These are phyloP conservation scores for Agonopterix subpropinquella DNA, from an alignment of 2,888 invertebrate species.

Conservation along the genomic window DNA sequence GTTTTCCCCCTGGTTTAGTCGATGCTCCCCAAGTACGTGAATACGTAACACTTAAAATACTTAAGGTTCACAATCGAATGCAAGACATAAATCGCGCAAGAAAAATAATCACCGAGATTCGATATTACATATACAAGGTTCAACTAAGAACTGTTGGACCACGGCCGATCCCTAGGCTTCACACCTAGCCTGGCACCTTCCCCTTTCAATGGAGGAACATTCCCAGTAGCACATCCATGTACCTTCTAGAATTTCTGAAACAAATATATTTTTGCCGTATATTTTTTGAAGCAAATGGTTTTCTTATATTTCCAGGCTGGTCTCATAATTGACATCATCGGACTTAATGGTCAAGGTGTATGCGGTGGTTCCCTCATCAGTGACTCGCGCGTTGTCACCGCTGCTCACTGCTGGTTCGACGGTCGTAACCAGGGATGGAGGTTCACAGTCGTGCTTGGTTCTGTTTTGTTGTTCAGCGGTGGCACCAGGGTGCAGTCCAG, in stretches of 20 bases:
- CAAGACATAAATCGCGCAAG: too few relatives aligned
- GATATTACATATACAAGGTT: too few relatives aligned
- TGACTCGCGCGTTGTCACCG: slow-evolving; percentile 17
- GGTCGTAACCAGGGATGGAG: slow-evolving; percentile 21
- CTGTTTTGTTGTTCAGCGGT: slow-evolving; percentile 16
- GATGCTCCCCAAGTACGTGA: not conserved
- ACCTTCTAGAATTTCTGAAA: too few relatives aligned
- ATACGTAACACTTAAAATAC: too few relatives aligned
- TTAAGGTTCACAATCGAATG: too few relatives aligned
- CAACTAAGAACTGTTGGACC: too few relatives aligned
- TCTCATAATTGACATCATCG: not conserved
- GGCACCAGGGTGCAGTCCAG: slow-evolving; percentile 10
- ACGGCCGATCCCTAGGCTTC: too few relatives aligned
- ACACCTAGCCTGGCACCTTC: too few relatives aligned
- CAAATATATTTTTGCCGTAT: too few relatives aligned
- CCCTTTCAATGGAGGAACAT: too few relatives aligned
- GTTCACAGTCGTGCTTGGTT: slow-evolving; percentile 23
- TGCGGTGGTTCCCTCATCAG: not conserved
- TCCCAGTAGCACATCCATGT: too few relatives aligned
- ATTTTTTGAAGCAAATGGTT: not conserved
- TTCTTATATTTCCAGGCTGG: not conserved
- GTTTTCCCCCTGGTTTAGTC: not conserved
- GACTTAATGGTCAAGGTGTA: not conserved
- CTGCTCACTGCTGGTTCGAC: slow-evolving; percentile 31
- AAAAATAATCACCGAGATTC: too few relatives aligned